These are phyloP conservation scores for Apistogramma diplotaenia DNA, from an alignment of 2,113 vertebrate genomes.

Conservation along the genomic window DNA sequence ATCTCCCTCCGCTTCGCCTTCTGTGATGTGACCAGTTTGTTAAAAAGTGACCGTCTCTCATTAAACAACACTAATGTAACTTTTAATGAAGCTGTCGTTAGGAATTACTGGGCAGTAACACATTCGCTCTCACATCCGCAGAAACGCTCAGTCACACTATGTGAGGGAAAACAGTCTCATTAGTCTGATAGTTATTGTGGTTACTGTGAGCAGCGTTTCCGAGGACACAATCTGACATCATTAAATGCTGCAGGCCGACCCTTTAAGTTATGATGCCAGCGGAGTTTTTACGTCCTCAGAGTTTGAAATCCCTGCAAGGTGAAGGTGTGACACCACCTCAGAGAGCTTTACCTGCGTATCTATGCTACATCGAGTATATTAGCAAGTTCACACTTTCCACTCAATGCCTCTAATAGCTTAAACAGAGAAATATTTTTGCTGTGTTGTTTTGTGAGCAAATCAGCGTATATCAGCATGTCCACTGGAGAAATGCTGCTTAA, in stretches of 20 bases:
- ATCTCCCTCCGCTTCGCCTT: background rate
- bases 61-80: constrained; percentile 45
- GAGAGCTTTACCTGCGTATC: background rate
- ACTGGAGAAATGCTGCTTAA: background rate
- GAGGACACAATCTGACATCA: background rate
- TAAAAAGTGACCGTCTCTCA: constrained; percentile 34
- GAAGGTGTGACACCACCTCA: background rate
- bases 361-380: background rate
- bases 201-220: background rate
- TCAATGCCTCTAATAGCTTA: background rate
- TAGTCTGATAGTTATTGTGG: constrained; percentile 17
- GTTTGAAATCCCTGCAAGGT: background rate
- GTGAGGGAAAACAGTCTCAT: constrained; percentile 28
- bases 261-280: background rate
- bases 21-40: constrained; percentile 15
- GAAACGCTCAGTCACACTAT: background rate
- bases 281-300: background rate
- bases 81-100: constrained; percentile 53
- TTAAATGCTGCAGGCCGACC: background rate
- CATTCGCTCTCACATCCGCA: background rate
- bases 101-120: constrained; percentile 26
- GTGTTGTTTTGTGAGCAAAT: background rate
- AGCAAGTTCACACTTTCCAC: background rate
- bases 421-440: background rate
- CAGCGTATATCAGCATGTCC: background rate